Evolutionary conservation across 2,113 vertebrate species (phyloP), one percentile per base, ranked within the genome.

Genomic region (Chionodraco myersi): DNA sequence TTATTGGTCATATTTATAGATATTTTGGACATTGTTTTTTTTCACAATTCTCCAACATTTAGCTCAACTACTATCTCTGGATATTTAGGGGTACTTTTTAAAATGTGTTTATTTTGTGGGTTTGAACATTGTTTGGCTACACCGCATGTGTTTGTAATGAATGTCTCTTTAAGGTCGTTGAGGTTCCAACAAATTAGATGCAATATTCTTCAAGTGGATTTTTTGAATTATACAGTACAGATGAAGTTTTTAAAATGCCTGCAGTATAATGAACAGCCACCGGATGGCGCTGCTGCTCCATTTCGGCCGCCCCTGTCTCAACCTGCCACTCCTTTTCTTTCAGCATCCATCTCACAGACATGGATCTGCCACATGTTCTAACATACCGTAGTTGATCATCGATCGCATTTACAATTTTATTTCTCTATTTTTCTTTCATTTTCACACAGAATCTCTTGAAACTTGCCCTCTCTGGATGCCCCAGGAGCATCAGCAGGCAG

Each of bases 271-370:
- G 4, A 48, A 53, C 0, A 0, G 0, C 12, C 89, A 80, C 76
- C 49, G 14, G 87, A 18, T 53, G 90, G 81, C 18, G 48, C 60
- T 90, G 76, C 83, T 61, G 87, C 67, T 75, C 82, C 61, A 86
- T 13, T 34, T 23, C 5, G 16, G 10, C 52, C 1, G 7, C 7
- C 15, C 6, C 1, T 7, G 15, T 49, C 53, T 2, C 9, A 61
- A 49, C 14, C 67, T 79, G 89, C 90, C 92, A 89, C 89, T 91
- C 87, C 89, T 92, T 89, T 87, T 76, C 79, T 83, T 58, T 78
- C 76, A 62, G 90, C 83, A 84, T 88, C 90, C 82, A 73, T 90
- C 67, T 83, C 85, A 30, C 53, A 63, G 69, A 65, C 71, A 13
- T 23, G 63, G 51, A 72, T 54, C 44, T 69, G 71, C 86, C 79